A percentile compares a stretch with the other conserved stretches of the same genome.
phyloP scores from a whole-genome alignment of 2,797 vertebrate genomes.

The Pempheris klunzingeri region DNA sequence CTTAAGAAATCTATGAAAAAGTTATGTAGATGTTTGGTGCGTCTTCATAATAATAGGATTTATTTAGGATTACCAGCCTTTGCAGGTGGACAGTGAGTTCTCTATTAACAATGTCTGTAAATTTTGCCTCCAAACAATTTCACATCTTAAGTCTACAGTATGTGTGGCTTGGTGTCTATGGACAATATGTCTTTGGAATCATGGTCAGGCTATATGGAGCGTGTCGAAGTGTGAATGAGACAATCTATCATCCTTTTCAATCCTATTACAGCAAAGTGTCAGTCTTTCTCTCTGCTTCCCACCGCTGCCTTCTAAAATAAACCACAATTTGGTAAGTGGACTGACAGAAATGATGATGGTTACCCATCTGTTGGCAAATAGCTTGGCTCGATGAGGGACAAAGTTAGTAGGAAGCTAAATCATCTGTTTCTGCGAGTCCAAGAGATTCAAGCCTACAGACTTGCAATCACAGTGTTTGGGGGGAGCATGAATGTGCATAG shows the following conservation, averaged over 20 bases:
- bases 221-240: conserved; percentile 70
- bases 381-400: not conserved
- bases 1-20: not conserved
- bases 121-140: not conserved
- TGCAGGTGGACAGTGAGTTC: not conserved
- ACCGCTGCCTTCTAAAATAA: conserved; percentile 52
- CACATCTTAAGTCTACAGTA: conserved; percentile 31
- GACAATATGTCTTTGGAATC: conserved; percentile 65
- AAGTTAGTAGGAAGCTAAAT: not conserved
- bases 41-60: not conserved
- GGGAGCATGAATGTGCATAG: not conserved
- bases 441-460: not conserved
- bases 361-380: not conserved
- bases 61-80: not conserved
- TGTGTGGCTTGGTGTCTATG: conserved; percentile 29
- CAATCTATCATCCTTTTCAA: conserved; percentile 76
- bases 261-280: conserved; percentile 70
- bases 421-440: not conserved
- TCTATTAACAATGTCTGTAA: not conserved
- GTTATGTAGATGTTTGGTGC: not conserved
- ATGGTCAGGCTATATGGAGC: conserved; percentile 69
- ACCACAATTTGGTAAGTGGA: conserved; percentile 34
- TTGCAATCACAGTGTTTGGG: not conserved
- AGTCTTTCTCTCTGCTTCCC: conserved; percentile 58
- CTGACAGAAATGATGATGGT: conserved; percentile 41